Base-by-base conservation (phyloP, 2,888 invertebrate genomes). In the Diabrotica balteata region DNA sequence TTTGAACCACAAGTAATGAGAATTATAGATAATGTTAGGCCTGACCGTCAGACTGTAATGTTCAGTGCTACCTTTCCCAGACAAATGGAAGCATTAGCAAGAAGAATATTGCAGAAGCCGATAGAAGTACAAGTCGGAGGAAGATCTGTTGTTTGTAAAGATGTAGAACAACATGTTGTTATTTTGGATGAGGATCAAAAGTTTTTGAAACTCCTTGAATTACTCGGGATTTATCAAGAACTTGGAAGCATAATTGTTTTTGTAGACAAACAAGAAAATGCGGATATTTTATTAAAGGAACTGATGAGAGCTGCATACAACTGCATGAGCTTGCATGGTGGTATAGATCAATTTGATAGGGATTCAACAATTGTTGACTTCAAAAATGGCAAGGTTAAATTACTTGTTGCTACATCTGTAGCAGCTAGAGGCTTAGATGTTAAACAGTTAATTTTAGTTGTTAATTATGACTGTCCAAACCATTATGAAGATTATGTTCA, bases 401-500 rank as follows among this genome's bases (percentile, higher is more conserved):
- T 99, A 58, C 85, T 99, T 79, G 94, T 98, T 6, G 99, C 99
- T 0, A 99, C 99, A 0, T 98, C 98, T 10, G 98, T 99, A 2
- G 98, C 98, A 5, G 98, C 99, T 0, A 86, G 99, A 65, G 99
- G 99, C 0, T 86, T 99, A n/a, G 99, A 99, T 83, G 98, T 99
- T 0, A 98, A 98, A 82, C 96, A 98, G 78, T 88, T 99, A 63
- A 97, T 97, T 78, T 86, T 99, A 45, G 99, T 99, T 3, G 93
- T 99, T 10, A 99, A 99, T 85, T 99, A 97, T 84, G 98, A 99
- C 85, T 98, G 97, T 79, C 98, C 99, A 0, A 99, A 99, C 85
- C 99, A 99, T 84, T 99, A 99, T 81, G 99, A 99, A 85, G 99
- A 99, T 84, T 99, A 99, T 83, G 98, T 99, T 22, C 99, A 99